Base-by-base conservation (phyloP, 2,797 vertebrate genomes). In the Sebastes iracundus region DNA sequence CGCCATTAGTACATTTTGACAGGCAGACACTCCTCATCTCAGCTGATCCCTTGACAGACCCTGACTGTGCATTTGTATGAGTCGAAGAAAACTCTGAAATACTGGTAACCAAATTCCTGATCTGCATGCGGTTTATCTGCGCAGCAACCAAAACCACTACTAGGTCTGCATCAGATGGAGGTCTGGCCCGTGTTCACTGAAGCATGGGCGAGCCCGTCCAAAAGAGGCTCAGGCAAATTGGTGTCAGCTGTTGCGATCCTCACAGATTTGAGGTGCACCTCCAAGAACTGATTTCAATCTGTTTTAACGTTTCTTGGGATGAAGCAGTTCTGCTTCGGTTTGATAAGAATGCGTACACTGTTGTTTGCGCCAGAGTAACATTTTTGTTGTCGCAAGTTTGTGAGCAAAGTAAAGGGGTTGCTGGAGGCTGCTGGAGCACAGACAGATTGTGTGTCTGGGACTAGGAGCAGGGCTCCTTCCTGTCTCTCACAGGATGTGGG, bases 401-500 rank as follows among this genome's bases (percentile, higher is more conserved):
- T 63, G 22, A 72, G 69, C 66, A 69, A 20, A 62, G 72, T 49
- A 30, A 64, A 58, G 66, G 59, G 59, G 23, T 73, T 77, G 80
- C 87, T 90, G 55, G 65, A 88, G 84, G 83, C 82, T 86, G 83
- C 85, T 88, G 84, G 52, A 82, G 73, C 22, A 62, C 78, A 87
- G 76, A 80, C 78, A 87, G 76, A 81, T 86, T 80, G 80, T 81
- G 82, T 75, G 85, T 88, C 81, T 85, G 73, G 69, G 74, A 64
- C 79, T 72, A 49, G 64, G 52, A 89, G 70, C 60, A 77, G 82
- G 73, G 58, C 85, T 91, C 77, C 85, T 93, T 94, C 90, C 93
- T 94, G 91, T 82, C 88, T 90, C 82, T 85, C 75, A 86, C 93
- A 94, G 94, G 95, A 95, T 94, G 93, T 91, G 91, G 94, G 92